phyloP scores from a whole-genome alignment of 30 jellyfish, hydroid and myxozoan genomes.

The Cassiopea andromeda region DNA sequence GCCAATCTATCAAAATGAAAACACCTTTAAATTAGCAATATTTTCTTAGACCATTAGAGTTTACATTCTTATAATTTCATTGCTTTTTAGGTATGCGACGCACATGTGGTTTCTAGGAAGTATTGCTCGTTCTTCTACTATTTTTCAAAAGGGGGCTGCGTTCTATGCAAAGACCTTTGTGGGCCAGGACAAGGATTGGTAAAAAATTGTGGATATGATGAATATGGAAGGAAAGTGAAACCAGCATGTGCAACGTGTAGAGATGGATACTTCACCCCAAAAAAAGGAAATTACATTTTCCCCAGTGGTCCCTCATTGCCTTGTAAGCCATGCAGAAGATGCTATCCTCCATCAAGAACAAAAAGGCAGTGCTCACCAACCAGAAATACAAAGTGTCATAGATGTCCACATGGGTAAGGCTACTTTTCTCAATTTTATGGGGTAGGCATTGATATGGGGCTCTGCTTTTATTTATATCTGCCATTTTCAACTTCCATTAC shows the following conservation, averaged over 20 bases:
- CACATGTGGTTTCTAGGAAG: neutral
- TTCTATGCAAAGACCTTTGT: constrained; percentile 39
- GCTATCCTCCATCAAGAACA: constrained; percentile 46
- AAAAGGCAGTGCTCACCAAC: constrained; percentile 20
- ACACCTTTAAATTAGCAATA: too few species aligned
- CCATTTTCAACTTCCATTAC: too few species aligned
- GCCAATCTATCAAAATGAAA: too few species aligned
- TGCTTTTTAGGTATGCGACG: neutral
- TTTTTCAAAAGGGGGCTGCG: constrained; percentile 49
- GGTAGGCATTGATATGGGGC: neutral
- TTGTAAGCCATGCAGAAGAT: constrained; percentile 33
- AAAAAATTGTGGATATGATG: constrained; percentile 53
- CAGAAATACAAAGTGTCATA: constrained; percentile 36
- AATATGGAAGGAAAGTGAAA: constrained; percentile 21
- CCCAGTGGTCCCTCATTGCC: constrained; percentile 29
- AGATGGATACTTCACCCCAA: constrained; percentile 38
- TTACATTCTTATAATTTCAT: neutral
- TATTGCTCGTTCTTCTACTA: constrained; percentile 48
- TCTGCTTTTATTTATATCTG: too few species aligned
- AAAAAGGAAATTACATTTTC: neutral
- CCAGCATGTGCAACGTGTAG: constrained; percentile 45
- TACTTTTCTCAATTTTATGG: neutral
- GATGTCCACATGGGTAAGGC: constrained; percentile 66
- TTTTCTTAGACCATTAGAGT: too few species aligned
- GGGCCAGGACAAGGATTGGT: constrained; percentile 37